Base-by-base conservation (phyloP, 1,140 invertebrate species). In the Drosophila pseudoobscura region DNA sequence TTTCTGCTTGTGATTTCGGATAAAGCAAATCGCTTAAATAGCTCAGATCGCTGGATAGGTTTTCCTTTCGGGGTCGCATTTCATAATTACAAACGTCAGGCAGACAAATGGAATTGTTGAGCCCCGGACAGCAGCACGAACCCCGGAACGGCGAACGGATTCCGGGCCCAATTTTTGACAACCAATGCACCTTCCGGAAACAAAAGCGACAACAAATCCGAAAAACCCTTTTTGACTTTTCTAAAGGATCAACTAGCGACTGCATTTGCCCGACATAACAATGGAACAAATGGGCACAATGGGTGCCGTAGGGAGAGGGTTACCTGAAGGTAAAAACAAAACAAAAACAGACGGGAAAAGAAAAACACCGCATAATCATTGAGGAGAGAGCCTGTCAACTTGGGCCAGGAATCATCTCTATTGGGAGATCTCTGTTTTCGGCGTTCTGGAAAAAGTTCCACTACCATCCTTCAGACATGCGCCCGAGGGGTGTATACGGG, bases 21-120 rank as follows among this genome's bases (percentile, higher is more conserved):
- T 80, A 80, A 82, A 82, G 60, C 78, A 82, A 82, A 82, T 82
- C 78, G 78, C 78, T 82, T 82, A 82, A 82, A 78, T 82, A 78
- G 78, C 79, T 82, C 63, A 58, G 62, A 9, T 54, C 44, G 20
- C n/a, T 15, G 24, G 8, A 56, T 29, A 9, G 31, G 3, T 35
- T 35, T 56, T 35, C 35, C n/a, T 8, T 63, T 51, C 58, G 59
- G 35, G 35, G 4, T 57, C 20, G 66, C 62, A 49, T 64, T 75
- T 65, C 60, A 75, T 78, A 82, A 82, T 78, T 78, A 62, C 69
- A 46, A 82, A 74, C 73, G 66, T 65, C 59, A 51, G 29, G 51
- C 43, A 57, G 35, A 49, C 20, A 71, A 78, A 68, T 82, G 77
- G 50, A 79, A 75, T 66, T 73, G 68, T 61, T 24, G 45, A 43